phyloP scores from a whole-genome alignment of 2,113 vertebrate species.

The Gavia stellata region DNA sequence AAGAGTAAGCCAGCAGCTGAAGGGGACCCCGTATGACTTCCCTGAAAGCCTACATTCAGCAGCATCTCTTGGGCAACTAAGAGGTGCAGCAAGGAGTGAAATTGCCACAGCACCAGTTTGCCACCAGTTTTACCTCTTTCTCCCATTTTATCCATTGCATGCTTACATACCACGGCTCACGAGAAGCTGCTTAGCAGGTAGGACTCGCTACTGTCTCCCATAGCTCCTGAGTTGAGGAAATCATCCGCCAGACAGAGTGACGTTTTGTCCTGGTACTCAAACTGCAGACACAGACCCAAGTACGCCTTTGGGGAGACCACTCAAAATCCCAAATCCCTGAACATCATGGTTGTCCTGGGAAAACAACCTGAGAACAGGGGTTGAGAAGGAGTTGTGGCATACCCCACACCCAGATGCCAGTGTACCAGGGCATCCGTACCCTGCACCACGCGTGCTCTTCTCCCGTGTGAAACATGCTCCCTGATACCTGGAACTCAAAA shows the following conservation, averaged over 20 bases:
- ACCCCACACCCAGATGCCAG: too few relatives aligned
- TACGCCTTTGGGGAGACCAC: not conserved
- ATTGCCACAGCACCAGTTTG: not conserved
- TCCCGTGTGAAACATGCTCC: not conserved
- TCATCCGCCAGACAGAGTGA: not conserved
- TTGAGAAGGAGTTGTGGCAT: not conserved
- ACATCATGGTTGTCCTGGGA: not conserved
- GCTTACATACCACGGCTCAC: not conserved
- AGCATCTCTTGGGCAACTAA: not conserved
- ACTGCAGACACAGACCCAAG: not conserved
- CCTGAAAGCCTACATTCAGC: not conserved
- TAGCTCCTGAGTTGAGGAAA: not conserved
- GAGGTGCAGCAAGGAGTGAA: not conserved
- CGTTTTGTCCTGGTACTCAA: not conserved
- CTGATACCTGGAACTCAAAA: not conserved
- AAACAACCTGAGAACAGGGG: not conserved
- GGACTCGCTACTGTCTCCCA: not conserved
- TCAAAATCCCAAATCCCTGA: not conserved
- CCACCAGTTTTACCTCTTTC: not conserved
- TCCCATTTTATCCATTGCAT: not conserved
- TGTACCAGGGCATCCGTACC: not conserved
- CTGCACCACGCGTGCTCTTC: not conserved
- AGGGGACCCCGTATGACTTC: accelerated
- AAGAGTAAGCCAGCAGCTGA: not conserved
- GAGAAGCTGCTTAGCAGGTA: not conserved